A percentile compares a stretch with the other conserved stretches of the same genome.
Evolutionary conservation across 2,797 vertebrate genomes (phyloP).

Genomic region (Melanogrammus aeglefinus): DNA sequence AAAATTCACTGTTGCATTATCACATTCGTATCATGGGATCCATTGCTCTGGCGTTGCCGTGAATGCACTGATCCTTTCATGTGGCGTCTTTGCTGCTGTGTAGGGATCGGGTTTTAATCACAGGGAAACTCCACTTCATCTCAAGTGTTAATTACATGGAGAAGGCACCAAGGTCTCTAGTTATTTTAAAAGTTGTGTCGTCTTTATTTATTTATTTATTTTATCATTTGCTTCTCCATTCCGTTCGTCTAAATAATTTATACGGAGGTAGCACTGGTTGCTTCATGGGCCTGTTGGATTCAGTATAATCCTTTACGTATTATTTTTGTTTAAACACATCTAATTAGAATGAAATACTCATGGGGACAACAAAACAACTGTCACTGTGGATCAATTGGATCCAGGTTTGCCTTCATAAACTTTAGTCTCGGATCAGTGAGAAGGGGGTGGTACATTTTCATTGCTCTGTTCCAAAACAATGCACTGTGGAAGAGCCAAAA

Average conservation of each 20-base stretch:
- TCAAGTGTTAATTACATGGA: neutral
- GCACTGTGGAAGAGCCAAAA: constrained; percentile 26
- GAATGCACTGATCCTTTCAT: neutral
- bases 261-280: neutral
- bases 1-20: constrained; percentile 50
- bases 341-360: constrained; percentile 4
- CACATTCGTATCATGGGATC: constrained; percentile 27
- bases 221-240: neutral
- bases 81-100: neutral
- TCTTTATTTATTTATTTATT: neutral
- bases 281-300: neutral
- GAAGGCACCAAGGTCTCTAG: neutral
- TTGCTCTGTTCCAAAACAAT: constrained; percentile 32
- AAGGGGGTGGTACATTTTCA: constrained; percentile 35
- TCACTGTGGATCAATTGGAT: constrained; percentile 26
- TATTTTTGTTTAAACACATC: neutral
- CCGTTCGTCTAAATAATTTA: neutral
- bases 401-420: constrained; percentile 36
- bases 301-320: neutral
- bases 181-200: neutral
- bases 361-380: constrained; percentile 12
- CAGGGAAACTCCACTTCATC: neutral
- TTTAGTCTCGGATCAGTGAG: constrained; percentile 38
- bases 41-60: constrained; percentile 18
- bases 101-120: neutral